Evolutionary conservation across 2,888 invertebrate genomes (phyloP).

Genomic region (Scaptomyza polygonia): DNA sequence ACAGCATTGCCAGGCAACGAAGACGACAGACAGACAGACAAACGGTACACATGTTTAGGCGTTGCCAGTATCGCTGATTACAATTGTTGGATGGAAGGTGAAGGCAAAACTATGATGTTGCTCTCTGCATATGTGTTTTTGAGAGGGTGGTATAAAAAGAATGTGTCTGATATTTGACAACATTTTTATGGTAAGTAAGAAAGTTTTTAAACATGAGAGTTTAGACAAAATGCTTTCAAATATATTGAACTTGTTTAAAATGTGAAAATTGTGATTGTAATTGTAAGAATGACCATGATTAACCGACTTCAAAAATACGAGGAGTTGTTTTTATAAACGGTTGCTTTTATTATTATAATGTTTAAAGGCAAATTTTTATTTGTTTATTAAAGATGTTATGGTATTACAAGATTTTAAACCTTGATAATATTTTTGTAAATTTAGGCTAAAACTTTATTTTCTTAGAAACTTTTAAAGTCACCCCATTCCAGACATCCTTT

Average conservation of each 20-base stretch:
- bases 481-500: not conserved
- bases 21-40: conserved; percentile 20
- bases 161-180: not conserved
- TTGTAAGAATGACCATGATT: too few species aligned
- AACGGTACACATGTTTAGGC: conserved; percentile 73
- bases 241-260: too few species aligned
- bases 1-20: conserved; percentile 54
- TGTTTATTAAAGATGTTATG: too few species aligned
- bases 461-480: conserved; percentile 3
- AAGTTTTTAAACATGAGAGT: not conserved
- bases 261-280: too few species aligned
- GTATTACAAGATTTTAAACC: too few species aligned
- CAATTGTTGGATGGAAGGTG: conserved; percentile 12
- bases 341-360: too few species aligned
- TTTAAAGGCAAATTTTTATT: too few species aligned
- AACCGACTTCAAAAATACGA: too few species aligned
- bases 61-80: conserved; percentile 52
- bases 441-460: too few species aligned
- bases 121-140: not conserved
- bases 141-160: conserved; percentile 30
- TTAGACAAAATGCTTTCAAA: too few species aligned
- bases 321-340: too few species aligned
- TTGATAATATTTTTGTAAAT: too few species aligned
- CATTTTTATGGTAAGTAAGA: not conserved
- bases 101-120: conserved; percentile 32